Percentiles rank a stretch among this genome's conserved stretches.
phyloP scores from a whole-genome alignment of 2,888 invertebrate species.

The Drosophila multiciliata region DNA sequence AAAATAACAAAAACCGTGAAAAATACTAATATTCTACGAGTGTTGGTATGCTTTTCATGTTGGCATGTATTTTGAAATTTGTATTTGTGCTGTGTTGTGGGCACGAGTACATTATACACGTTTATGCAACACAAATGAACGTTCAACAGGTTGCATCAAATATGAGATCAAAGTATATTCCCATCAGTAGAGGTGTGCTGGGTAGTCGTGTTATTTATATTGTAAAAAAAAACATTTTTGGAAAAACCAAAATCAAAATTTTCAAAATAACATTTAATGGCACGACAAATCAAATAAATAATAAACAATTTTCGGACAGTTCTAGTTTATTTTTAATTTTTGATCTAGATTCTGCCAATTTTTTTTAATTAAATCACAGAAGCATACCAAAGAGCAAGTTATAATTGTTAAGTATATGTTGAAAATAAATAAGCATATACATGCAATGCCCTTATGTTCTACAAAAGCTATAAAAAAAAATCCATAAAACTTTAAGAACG shows the following conservation, averaged over 20 bases:
- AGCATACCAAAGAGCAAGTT: not conserved
- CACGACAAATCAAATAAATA: not conserved
- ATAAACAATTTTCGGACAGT: not conserved
- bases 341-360: not conserved
- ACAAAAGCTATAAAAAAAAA: not conserved
- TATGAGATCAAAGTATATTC: conserved; percentile 15
- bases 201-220: not conserved
- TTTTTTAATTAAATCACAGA: not conserved
- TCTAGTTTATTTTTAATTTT: not conserved
- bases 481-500: conserved; percentile 5
- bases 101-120: conserved; percentile 16
- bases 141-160: conserved; percentile 52
- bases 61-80: not conserved
- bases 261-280: not conserved
- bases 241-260: not conserved
- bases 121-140: conserved; percentile 33
- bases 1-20: conserved; percentile 33
- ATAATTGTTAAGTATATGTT: not conserved
- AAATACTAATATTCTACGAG: conserved; percentile 10
- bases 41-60: not conserved
- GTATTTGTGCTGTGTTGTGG: conserved; percentile 1
- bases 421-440: not conserved
- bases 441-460: not conserved
- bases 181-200: not conserved
- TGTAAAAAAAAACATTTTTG: not conserved